These are phyloP conservation scores for Drosophila setifemur DNA, from an alignment of 1,140 invertebrate genomes.

Conservation along the genomic window DNA sequence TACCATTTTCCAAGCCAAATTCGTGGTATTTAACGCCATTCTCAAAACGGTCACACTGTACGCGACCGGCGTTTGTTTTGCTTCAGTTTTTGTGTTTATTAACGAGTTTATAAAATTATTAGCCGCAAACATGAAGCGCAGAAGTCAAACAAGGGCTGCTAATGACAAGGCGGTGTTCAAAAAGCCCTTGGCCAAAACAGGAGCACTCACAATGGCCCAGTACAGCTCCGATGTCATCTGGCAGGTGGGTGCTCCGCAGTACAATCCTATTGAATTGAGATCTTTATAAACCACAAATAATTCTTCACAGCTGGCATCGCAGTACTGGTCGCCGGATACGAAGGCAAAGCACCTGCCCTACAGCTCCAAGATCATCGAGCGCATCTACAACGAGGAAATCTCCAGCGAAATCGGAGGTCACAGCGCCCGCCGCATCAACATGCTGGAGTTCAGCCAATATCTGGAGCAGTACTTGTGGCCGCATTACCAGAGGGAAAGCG, in stretches of 20 bases:
- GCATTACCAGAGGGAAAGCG: slow-evolving; percentile 89
- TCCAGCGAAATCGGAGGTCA: slow-evolving; percentile 84
- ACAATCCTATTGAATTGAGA: slow-evolving; percentile 21
- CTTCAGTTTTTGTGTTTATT: slow-evolving; percentile 16
- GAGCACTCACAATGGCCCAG: slow-evolving; percentile 90
- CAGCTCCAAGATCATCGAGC: slow-evolving; percentile 89
- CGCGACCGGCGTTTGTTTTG: slow-evolving; percentile 63
- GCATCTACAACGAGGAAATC: slow-evolving; percentile 92
- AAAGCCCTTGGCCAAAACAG: slow-evolving; percentile 34
- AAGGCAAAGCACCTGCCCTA: slow-evolving; percentile 87
- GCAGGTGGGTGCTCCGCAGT: slow-evolving; percentile 57
- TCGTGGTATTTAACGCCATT: neutral
- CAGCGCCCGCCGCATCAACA: slow-evolving; percentile 94
- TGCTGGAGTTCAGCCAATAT: slow-evolving; percentile 98
- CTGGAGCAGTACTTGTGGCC: slow-evolving; percentile 99
- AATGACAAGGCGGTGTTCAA: slow-evolving; percentile 7
- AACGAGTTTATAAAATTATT: neutral
- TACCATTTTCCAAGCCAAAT: too few species aligned
- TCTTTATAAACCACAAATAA: neutral
- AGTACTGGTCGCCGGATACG: slow-evolving; percentile 94
- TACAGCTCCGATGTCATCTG: slow-evolving; percentile 86
- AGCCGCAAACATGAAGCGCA: slow-evolving; percentile 46
- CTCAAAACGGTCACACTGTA: slow-evolving; percentile 4
- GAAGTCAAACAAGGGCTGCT: slow-evolving; percentile 49
- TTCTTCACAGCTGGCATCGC: slow-evolving; percentile 88